These are phyloP conservation scores for Nothoprocta pentlandii DNA, from an alignment of 2,113 vertebrate species.

Conservation along the genomic window DNA sequence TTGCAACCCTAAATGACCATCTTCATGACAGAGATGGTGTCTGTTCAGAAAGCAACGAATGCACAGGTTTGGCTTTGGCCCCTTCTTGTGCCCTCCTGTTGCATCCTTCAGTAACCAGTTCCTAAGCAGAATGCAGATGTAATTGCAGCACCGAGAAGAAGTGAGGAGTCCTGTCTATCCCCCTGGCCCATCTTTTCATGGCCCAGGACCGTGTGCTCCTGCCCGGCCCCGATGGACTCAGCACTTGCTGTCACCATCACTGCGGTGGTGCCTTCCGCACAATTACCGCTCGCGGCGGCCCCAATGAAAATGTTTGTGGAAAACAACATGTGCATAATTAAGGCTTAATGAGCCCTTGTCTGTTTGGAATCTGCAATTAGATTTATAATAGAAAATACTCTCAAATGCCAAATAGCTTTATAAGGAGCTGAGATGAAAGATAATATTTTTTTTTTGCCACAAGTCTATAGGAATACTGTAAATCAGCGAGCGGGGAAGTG, in stretches of 20 bases:
- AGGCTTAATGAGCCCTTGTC: constrained; percentile 99
- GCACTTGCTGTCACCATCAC: no score
- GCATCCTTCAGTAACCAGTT: not conserved
- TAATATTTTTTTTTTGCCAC: constrained; percentile 72
- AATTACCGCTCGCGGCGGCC: constrained; percentile 91
- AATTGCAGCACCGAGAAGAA: not conserved
- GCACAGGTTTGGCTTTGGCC: not conserved
- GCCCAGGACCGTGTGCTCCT: no score
- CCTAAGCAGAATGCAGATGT: not conserved
- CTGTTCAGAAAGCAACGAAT: not conserved
- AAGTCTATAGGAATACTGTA: constrained; percentile 76
- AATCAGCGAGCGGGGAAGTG: constrained; percentile 67
- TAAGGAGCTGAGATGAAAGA: constrained; percentile 81
- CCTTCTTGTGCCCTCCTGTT: not conserved
- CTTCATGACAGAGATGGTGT: not conserved
- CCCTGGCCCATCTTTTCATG: no score
- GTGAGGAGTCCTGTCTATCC: not conserved
- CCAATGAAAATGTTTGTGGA: constrained; percentile 99
- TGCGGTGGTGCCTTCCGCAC: constrained; percentile 85
- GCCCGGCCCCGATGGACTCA: no score
- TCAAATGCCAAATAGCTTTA: constrained; percentile 83
- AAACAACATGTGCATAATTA: constrained; percentile 99
- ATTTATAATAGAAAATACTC: constrained; percentile 92
- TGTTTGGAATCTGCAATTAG: constrained; percentile 99
- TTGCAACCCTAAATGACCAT: not conserved